phyloP scores from a whole-genome alignment of 2,888 invertebrate species.

The Napeogenes sylphis region DNA sequence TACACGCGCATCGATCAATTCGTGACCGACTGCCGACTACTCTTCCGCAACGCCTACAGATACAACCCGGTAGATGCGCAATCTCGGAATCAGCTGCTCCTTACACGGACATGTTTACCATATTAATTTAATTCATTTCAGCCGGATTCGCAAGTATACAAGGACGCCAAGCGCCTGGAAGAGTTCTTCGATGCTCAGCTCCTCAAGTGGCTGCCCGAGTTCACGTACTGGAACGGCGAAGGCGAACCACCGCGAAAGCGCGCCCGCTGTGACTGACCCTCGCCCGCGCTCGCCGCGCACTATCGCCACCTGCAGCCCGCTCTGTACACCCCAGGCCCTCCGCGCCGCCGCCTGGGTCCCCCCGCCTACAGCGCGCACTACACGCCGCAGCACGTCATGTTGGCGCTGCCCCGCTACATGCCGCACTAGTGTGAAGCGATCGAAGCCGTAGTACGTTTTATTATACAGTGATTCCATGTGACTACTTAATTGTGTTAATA shows the following conservation, averaged over 20 bases:
- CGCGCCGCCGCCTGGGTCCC: slow-evolving; percentile 6
- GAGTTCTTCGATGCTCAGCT: slow-evolving; percentile 91
- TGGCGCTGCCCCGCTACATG: slow-evolving; percentile 14
- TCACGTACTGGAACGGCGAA: slow-evolving; percentile 76
- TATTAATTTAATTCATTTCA: slow-evolving; percentile 43
- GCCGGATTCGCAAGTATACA: slow-evolving; percentile 86
- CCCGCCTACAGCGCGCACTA: background rate
- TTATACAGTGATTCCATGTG: background rate
- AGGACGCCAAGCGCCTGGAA: slow-evolving; percentile 88
- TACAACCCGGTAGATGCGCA: slow-evolving; percentile 86
- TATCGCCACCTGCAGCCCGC: slow-evolving; percentile 10
- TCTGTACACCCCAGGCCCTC: slow-evolving; percentile 2
- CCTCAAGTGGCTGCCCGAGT: slow-evolving; percentile 88
- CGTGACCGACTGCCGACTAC: slow-evolving; percentile 87
- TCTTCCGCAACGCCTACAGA: slow-evolving; percentile 91
- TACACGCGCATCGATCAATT: slow-evolving; percentile 87
- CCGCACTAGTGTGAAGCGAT: slow-evolving; percentile 11
- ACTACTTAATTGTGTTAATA: too few relatives aligned
- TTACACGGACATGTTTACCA: background rate
- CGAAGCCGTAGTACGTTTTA: background rate
- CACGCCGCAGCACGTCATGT: slow-evolving; percentile 7
- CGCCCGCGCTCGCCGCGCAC: slow-evolving; percentile 21
- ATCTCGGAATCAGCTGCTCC: background rate
- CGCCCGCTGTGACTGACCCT: slow-evolving; percentile 47
- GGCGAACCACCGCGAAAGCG: slow-evolving; percentile 61